Base-by-base conservation (phyloP, 2,113 vertebrate species). In the Ranitomeya imitator region DNA sequence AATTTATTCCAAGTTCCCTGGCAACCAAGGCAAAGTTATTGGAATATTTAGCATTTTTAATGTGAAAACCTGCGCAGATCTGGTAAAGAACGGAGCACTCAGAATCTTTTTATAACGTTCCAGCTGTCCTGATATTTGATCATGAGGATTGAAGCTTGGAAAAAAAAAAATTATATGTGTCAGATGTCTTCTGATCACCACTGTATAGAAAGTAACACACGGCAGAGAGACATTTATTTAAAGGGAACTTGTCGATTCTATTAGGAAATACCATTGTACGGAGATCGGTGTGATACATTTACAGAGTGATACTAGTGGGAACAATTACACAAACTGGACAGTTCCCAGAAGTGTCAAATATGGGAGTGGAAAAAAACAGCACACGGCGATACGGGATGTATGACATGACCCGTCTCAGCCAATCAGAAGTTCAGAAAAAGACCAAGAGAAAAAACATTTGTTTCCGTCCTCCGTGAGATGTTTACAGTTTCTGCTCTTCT, bases 1-100 rank as follows among this genome's bases (percentile, higher is more conserved):
- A 15, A 14, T 57, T 55, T 26, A 79, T 57, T 79, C 78, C 78
- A 81, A 60, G 12, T 12, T 19, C 57, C 55, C 73, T 77, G 85
- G 73, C 85, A 77, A 26, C 23, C 57, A 23, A 74, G 31, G 69
- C 52, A 19, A 85, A 85, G 54, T 85, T 59, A 11, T 37, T 2
- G 54, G 83, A 85, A 73, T 74, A 59, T 85, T 85, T 74, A 26
- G 54, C 83, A 74, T 85, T 74, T 85, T 74, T 73, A 55, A 59
- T 85, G 19, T 31, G 45, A 45, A 51, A 85, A 12, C 59, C 84
- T 0, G 71, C 69, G 52, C 71, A 86, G 85, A 86, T 77, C 57
- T 86, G 54, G 9, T 51, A 60, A 31, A n/a, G 26, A 45, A 21
- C 37, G 84, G 45, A 57, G 59, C 59, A 31, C 16, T 51, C 26